Percentiles rank a stretch among this genome's conserved stretches.
Evolutionary conservation across 2,113 vertebrate species (phyloP).

Genomic region (Galemys pyrenaicus): DNA sequence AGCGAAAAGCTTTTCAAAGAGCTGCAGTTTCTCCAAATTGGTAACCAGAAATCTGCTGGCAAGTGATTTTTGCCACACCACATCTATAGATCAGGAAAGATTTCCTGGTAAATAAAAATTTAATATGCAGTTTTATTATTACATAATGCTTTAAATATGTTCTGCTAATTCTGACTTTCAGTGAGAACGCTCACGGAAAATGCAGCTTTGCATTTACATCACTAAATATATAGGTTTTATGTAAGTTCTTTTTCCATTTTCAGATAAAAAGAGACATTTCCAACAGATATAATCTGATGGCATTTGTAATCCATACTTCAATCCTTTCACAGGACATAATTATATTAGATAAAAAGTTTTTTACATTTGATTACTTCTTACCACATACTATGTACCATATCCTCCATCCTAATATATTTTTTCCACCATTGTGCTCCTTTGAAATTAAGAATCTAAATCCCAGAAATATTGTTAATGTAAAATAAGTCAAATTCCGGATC

Average conservation of each 20-base stretch:
- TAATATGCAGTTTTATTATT: background rate
- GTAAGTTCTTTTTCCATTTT: background rate
- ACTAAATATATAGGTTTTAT: conserved; percentile 39
- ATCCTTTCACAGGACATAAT: conserved; percentile 35
- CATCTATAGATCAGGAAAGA: background rate
- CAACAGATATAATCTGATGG: background rate
- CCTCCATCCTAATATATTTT: conserved; percentile 39
- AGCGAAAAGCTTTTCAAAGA: background rate
- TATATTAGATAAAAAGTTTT: conserved; percentile 39
- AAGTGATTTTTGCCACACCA: background rate
- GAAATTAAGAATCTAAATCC: conserved; percentile 56
- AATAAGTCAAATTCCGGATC: conserved; percentile 43
- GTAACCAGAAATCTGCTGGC: background rate
- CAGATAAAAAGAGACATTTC: conserved; percentile 52
- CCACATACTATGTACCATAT: background rate
- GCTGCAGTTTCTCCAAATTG: background rate
- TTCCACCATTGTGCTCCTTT: conserved; percentile 35
- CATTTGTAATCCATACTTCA: conserved; percentile 21
- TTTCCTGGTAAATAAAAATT: background rate
- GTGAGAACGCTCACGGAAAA: conserved; percentile 33
- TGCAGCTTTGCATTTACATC: background rate
- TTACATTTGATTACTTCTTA: conserved; percentile 51
- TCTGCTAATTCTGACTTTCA: conserved; percentile 15
- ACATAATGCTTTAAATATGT: background rate
- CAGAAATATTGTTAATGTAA: conserved; percentile 56